Evolutionary conservation across 2,113 vertebrate species (phyloP), one percentile per base, ranked within the genome.

Genomic region (Mohoua ochrocephala): DNA sequence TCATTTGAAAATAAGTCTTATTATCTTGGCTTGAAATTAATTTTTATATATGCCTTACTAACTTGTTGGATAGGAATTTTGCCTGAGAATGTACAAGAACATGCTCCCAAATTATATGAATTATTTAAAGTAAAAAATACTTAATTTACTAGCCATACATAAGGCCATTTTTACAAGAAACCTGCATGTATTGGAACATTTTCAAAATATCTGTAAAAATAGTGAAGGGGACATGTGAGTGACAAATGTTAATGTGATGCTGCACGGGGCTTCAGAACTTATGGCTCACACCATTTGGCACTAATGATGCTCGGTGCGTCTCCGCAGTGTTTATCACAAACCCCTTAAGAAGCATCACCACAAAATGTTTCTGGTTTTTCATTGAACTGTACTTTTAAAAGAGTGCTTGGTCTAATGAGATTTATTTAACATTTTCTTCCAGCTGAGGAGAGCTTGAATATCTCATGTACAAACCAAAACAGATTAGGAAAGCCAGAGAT

Each of bases 1-100:
- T 76, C 2, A 0, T 82, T 94, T 91, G n/a, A 85, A 84, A 92
- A 45, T 39, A 93, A 91, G 60, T 87, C 74, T 76, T 76, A 85
- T 87, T 96, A 76, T 91, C 85, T 80, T 90, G 63, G 53, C 79
- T 94, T 86, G n/a, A 86, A 90, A 93, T 77, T 86, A 76, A 53
- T 87, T 88, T 89, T 90, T 73, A 18, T 68, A 7, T 80, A 23
- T 59, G 42, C 8, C 45, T 79, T 41, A 18, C 53, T 77, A 73
- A 37, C 28, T 84, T 45, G 15, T 26, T 79, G 37, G 50, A 31
- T 41, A 90, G 74, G 31, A 89, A 50, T 90, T 91, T 87, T 87
- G 39, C 65, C 31, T 54, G 26, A 85, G 20, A 71, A 35, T 27
- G n/a, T 68, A 61, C 18, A 79, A 41, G 53, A 92, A n/a, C 4